Percentiles rank a stretch among this genome's conserved stretches.
phyloP scores from a whole-genome alignment of 2,113 vertebrate genomes.

The Polypterus bichir region DNA sequence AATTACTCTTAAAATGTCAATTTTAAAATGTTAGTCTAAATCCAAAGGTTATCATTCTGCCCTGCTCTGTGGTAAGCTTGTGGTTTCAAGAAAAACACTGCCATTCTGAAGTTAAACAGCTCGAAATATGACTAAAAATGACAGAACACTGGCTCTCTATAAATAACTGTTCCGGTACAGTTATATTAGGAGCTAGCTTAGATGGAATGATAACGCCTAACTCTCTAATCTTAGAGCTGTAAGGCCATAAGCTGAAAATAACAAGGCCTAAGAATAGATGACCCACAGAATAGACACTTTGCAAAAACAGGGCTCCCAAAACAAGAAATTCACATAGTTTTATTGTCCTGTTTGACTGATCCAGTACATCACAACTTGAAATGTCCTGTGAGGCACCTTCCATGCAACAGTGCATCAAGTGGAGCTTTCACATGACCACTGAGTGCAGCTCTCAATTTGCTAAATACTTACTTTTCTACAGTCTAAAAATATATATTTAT shows the following conservation, averaged over 20 bases:
- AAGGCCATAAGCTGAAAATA: conserved; percentile 96
- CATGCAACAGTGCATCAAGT: no score
- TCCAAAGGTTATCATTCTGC: conserved; percentile 54
- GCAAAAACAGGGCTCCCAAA: conserved; percentile 34
- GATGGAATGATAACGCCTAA: conserved; percentile 92
- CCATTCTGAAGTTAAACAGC: conserved; percentile 58
- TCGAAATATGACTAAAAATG: conserved; percentile 75
- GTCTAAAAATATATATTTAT: no score
- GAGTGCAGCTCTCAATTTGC: no score
- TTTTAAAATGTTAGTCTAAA: background rate
- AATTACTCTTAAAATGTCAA: background rate
- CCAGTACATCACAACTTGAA: no score
- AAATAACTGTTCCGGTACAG: conserved; percentile 84
- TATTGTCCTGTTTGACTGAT: no score
- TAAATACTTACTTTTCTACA: no score
- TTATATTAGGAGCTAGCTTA: conserved; percentile 86
- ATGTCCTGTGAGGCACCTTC: no score
- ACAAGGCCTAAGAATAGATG: conserved; percentile 94
- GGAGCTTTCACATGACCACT: no score
- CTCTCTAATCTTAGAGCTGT: conserved; percentile 94
- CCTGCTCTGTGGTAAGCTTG: conserved; percentile 64
- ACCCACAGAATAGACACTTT: conserved; percentile 85
- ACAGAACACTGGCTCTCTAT: conserved; percentile 69
- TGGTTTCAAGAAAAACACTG: conserved; percentile 59
- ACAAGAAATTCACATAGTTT: no score